phyloP scores from a whole-genome alignment of 23 tunicate genomes.

The Oikopleura vanhoeffeni region DNA sequence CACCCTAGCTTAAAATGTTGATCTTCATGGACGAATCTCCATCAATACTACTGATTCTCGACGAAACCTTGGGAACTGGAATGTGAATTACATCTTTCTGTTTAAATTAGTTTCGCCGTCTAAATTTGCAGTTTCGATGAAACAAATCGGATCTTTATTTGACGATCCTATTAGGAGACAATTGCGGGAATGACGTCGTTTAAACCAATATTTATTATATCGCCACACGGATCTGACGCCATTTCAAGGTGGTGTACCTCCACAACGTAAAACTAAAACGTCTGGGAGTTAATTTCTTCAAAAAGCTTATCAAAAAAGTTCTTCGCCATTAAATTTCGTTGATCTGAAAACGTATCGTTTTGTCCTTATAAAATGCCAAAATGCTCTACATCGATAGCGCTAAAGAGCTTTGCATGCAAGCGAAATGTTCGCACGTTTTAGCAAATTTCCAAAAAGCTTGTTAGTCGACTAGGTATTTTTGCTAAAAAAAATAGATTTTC shows the following conservation, averaged over 20 bases:
- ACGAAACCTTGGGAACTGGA: slow-evolving; percentile 12
- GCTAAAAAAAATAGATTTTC: too few relatives aligned
- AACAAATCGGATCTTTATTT: slow-evolving; percentile 46
- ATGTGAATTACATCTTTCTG: slow-evolving; percentile 47
- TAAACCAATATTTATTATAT: slow-evolving; percentile 64
- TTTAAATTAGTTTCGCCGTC: slow-evolving; percentile 91
- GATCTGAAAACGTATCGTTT: too few relatives aligned
- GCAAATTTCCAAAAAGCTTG: too few relatives aligned
- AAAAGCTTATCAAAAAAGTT: too few relatives aligned
- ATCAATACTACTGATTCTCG: neutral
- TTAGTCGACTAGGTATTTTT: too few relatives aligned
- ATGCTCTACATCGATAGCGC: too few relatives aligned
- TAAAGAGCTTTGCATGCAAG: too few relatives aligned
- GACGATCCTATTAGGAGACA: slow-evolving; percentile 64
- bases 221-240: slow-evolving; percentile 55
- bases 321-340: too few relatives aligned
- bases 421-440: too few relatives aligned
- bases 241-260: slow-evolving; percentile 8
- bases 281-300: neutral
- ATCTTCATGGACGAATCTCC: too few relatives aligned
- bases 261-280: neutral
- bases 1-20: too few relatives aligned
- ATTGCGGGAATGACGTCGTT: slow-evolving; percentile 72
- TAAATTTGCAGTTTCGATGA: slow-evolving; percentile 83
- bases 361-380: too few relatives aligned